Conservation (phyloP, 2,888 invertebrate species). For the Anthophora plumipes region DNA sequence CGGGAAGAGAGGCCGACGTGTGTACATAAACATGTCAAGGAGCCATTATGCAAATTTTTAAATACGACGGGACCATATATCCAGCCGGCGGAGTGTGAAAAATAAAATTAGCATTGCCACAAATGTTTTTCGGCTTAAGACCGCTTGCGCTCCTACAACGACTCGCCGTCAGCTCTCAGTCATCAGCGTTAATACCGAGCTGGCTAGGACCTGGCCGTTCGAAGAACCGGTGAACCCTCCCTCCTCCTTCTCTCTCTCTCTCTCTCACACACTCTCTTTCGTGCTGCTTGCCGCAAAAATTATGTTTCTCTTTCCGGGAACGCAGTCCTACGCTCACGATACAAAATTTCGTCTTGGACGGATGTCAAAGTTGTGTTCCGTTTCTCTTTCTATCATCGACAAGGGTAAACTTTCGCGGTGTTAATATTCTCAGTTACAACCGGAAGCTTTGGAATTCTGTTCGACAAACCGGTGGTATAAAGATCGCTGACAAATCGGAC, state of each 20-base stretch:
- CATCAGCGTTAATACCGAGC: conserved; percentile 38
- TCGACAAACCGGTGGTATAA: conserved; percentile 43
- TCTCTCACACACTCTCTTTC: too few relatives aligned
- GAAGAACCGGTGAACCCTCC: conserved; percentile 62
- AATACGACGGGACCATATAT: conserved; percentile 82
- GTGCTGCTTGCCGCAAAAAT: conserved; percentile 29
- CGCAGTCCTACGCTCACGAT: background rate
- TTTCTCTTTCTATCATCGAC: background rate
- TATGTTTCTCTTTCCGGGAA: conserved; percentile 49
- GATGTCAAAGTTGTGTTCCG: conserved; percentile 2
- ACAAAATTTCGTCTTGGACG: conserved; percentile 14
- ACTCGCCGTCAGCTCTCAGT: conserved; percentile 5
- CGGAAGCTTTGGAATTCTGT: conserved; percentile 68
- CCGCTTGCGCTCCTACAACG: background rate
- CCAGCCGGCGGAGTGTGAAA: conserved; percentile 79
- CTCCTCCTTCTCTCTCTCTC: too few relatives aligned
- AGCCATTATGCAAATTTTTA: conserved; percentile 84
- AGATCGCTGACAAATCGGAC: conserved; percentile 51
- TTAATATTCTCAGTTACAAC: background rate
- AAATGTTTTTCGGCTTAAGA: conserved; percentile 77
- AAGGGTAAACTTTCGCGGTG: background rate
- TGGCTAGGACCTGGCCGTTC: conserved; percentile 41
- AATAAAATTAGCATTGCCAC: conserved; percentile 82
- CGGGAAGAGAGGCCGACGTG: conserved; percentile 61
- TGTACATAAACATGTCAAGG: conserved; percentile 83